Base-by-base conservation (phyloP, 2,113 vertebrate genomes). In the Lophura nycthemera region DNA sequence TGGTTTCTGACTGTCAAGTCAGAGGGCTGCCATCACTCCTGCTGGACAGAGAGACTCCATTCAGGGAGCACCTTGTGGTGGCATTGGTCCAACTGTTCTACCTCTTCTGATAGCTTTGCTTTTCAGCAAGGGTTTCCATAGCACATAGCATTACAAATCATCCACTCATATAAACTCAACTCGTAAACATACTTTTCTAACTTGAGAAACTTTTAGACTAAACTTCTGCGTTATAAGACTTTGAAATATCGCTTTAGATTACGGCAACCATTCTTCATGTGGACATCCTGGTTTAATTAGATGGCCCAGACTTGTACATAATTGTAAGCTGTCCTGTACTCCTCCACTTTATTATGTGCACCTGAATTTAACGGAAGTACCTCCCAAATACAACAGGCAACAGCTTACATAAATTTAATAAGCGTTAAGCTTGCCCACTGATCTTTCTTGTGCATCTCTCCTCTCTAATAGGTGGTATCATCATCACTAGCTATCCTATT, bases 61-160 rank as follows among this genome's bases (percentile, higher is more conserved):
- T 59, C 66, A 29, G 64, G 48, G 38, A 88, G 78, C 71, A 91
- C 66, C 57, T 2, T 25, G 82, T 19, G 45, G 42, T 9, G 13
- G 43, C 18, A 13, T 70, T 81, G 60, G 84, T 91, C 42, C 77
- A 40, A 2, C 65, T 74, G 78, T 73, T 87, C 61, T 27, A 2
- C 42, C 24, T 10, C 6, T n/a, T 92, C 81, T 69, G 69, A 27
- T 65, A 21, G 63, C 54, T 83, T 86, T 92, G 60, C 50, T 74
- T 50, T 78, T 60, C 90, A 87, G 82, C 52, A 63, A 61, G 77
- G 42, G 25, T 59, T 70, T 11, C 18, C 24, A 21, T 20, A 21
- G 43, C 17, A 8, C 21, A 15, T 1, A 9, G 54, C 6, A n/a
- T 57, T 52, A 3, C 45, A 30, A 1, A 8, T 12, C n/a, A 27